phyloP scores from a whole-genome alignment of 2,888 invertebrate species.

The Eristalis pertinax region DNA sequence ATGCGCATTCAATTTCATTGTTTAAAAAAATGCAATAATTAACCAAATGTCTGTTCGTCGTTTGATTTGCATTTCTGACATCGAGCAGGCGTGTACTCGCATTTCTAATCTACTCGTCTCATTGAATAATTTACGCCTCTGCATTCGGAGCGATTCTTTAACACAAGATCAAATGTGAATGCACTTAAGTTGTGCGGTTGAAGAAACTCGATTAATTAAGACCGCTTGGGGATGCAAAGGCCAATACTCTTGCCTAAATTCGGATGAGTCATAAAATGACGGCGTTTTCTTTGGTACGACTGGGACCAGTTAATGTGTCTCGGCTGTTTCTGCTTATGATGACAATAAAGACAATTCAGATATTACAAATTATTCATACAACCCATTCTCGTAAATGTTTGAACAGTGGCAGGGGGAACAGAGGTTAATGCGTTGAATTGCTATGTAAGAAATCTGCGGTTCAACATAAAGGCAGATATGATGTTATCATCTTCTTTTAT shows the following conservation, averaged over 20 bases:
- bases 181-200: neutral
- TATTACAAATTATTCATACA: neutral
- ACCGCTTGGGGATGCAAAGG: neutral
- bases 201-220: neutral
- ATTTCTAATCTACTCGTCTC: neutral
- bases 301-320: neutral
- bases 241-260: neutral
- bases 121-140: neutral
- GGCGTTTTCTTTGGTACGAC: neutral
- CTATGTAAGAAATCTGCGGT: neutral
- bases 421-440: neutral
- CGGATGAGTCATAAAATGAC: neutral
- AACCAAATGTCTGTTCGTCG: neutral
- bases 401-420: neutral
- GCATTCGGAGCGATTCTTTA: neutral
- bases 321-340: neutral
- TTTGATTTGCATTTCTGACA: neutral
- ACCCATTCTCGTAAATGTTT: neutral
- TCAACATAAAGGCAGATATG: neutral
- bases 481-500: neutral
- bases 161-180: neutral
- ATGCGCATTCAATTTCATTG: too few species aligned
- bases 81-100: neutral
- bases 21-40: too few species aligned
- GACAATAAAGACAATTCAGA: neutral